Conservation (phyloP, 2,113 vertebrate genomes). For the Centropus bengalensis region DNA sequence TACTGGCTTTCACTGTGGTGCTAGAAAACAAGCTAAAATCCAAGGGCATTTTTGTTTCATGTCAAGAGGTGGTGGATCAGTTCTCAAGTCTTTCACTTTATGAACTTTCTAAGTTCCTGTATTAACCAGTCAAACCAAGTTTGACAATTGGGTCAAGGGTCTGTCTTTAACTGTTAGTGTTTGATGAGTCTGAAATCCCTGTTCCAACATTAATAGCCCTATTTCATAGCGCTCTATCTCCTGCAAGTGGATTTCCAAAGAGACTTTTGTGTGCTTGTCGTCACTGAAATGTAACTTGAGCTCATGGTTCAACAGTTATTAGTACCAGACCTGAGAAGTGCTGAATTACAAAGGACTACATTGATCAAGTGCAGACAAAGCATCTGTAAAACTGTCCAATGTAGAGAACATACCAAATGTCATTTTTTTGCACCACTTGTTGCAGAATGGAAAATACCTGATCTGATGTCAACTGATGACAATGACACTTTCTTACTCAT, state of each 20-base stretch:
- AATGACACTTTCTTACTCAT: neutral
- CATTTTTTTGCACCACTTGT: neutral
- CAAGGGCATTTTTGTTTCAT: neutral
- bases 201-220: neutral
- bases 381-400: neutral
- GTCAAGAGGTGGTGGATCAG: neutral
- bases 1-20: no score
- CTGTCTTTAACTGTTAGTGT: neutral
- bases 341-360: slow-evolving; percentile 21
- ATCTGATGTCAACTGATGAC: neutral
- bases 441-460: neutral
- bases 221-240: neutral
- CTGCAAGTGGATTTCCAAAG: neutral
- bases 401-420: neutral
- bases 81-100: neutral
- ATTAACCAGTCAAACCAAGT: neutral
- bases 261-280: neutral
- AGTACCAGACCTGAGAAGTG: neutral
- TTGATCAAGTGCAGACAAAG: slow-evolving; percentile 34
- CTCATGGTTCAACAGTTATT: slow-evolving; percentile 3
- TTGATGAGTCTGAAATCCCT: neutral
- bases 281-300: slow-evolving; percentile 8
- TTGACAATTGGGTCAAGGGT: neutral
- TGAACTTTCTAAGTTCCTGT: neutral
- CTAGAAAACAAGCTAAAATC: neutral